Percentiles rank a stretch among this genome's conserved stretches.
These are phyloP conservation scores for Siphamia tubifer DNA, from an alignment of 2,113 vertebrate species.

Conservation along the genomic window DNA sequence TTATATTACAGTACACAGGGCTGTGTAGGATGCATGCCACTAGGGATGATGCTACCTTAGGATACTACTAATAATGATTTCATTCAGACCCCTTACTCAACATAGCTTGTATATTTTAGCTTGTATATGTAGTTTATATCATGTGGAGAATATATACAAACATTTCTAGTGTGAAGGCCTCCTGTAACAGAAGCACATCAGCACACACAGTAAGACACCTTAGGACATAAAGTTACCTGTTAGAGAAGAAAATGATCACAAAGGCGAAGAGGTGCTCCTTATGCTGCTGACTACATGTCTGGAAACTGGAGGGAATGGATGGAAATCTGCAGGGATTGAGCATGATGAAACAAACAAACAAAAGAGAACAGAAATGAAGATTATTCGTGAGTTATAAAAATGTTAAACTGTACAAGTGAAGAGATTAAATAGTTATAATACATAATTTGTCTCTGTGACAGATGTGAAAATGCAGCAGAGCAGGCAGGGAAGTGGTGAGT, in stretches of 20 bases:
- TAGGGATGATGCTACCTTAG: neutral
- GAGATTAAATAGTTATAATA: neutral
- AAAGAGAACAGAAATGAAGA: conserved; percentile 3
- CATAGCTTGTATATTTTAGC: neutral
- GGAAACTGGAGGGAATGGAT: conserved; percentile 27
- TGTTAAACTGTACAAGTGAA: neutral
- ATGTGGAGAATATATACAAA: neutral
- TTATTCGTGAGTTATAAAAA: neutral
- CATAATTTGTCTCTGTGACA: neutral
- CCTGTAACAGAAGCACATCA: neutral
- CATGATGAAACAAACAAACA: conserved; percentile 10
- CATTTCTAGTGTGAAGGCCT: neutral
- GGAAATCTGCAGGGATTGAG: conserved; percentile 18
- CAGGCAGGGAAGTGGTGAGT: conserved; percentile 25
- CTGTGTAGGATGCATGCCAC: neutral
- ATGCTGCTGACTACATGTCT: conserved; percentile 67
- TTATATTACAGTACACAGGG: neutral
- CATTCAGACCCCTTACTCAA: neutral
- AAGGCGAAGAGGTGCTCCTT: conserved; percentile 28
- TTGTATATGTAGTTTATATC: too few relatives aligned
- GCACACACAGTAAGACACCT: neutral
- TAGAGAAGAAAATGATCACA: conserved; percentile 61
- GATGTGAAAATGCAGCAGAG: neutral
- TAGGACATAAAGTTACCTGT: conserved; percentile 64
- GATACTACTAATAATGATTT: neutral